Percentiles rank a stretch among this genome's conserved stretches.
Evolutionary conservation across 2,888 invertebrate genomes (phyloP).

Genomic region (Lasioglossum villosulum): DNA sequence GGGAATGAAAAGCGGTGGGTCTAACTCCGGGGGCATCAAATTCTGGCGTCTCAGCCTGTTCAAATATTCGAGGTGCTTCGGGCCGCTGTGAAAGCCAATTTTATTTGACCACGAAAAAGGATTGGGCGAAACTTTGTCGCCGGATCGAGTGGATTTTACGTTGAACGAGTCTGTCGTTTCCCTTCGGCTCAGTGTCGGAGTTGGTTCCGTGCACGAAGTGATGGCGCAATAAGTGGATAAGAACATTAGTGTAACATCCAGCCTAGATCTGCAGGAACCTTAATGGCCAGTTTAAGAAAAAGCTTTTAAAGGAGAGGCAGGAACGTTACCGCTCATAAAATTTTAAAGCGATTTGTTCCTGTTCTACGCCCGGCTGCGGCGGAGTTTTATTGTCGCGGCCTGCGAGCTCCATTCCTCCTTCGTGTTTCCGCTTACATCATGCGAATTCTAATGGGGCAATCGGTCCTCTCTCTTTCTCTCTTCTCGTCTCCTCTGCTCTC

Average conservation of each 20-base stretch:
- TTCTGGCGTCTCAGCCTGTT: slow-evolving; percentile 14
- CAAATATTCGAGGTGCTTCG: slow-evolving; percentile 13
- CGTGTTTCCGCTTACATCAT: slow-evolving; percentile 68
- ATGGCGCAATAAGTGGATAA: slow-evolving; percentile 74
- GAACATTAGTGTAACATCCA: slow-evolving; percentile 73
- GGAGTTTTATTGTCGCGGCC: slow-evolving; percentile 71
- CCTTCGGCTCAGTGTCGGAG: slow-evolving; percentile 11
- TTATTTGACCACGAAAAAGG: neutral
- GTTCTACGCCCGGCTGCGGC: slow-evolving; percentile 54
- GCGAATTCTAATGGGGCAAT: slow-evolving; percentile 71
- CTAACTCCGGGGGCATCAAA: neutral
- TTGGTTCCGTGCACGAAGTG: slow-evolving; percentile 43
- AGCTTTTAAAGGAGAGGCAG: slow-evolving; percentile 74
- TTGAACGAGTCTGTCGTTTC: slow-evolving; percentile 36
- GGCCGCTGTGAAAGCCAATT: neutral
- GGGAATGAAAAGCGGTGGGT: slow-evolving; percentile 1
- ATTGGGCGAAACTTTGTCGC: slow-evolving; percentile 8
- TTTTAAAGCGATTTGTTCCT: slow-evolving; percentile 80
- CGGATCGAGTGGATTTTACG: slow-evolving; percentile 21
- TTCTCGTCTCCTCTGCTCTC: neutral
- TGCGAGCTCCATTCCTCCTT: slow-evolving; percentile 61
- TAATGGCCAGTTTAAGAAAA: slow-evolving; percentile 77
- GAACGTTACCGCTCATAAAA: slow-evolving; percentile 80
- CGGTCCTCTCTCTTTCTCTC: slow-evolving; percentile 18
- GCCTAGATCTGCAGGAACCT: slow-evolving; percentile 70